Conservation (phyloP, 2,797 vertebrate species). For the Gila robusta region DNA sequence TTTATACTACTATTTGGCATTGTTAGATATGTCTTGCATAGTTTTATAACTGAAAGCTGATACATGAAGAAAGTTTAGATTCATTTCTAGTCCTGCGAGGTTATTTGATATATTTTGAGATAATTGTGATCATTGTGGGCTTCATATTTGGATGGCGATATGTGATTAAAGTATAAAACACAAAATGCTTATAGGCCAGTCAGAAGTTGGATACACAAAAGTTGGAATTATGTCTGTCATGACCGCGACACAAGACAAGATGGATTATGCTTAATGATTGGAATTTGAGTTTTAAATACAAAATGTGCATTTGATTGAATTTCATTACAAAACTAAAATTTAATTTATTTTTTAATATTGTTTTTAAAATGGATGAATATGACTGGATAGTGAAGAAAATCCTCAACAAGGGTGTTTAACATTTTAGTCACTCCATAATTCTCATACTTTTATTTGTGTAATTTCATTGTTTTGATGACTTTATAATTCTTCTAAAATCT, state of each 20-base stretch:
- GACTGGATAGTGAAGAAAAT: background rate
- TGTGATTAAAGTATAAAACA: no score
- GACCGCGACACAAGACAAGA: no score
- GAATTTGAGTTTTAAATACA: background rate
- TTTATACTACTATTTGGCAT: slow-evolving; percentile 69
- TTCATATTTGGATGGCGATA: background rate
- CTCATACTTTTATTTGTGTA: background rate
- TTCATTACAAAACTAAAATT: background rate
- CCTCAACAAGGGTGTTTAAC: background rate
- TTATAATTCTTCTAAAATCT: no score
- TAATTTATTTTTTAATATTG: background rate
- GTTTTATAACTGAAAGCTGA: slow-evolving; percentile 46
- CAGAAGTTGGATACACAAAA: background rate
- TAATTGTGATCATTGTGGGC: background rate
- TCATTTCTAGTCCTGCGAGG: background rate
- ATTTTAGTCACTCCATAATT: background rate
- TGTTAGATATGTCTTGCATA: slow-evolving; percentile 68
- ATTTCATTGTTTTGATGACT: no score
- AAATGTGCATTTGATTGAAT: background rate
- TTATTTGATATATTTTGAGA: slow-evolving; percentile 27
- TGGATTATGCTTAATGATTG: background rate
- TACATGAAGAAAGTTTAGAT: slow-evolving; percentile 49
- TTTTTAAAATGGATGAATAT: background rate
- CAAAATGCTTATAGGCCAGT: no score
- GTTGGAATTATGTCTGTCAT: background rate